These are phyloP conservation scores for Charanyca ferruginea DNA, from an alignment of 2,888 invertebrate species.

Conservation along the genomic window DNA sequence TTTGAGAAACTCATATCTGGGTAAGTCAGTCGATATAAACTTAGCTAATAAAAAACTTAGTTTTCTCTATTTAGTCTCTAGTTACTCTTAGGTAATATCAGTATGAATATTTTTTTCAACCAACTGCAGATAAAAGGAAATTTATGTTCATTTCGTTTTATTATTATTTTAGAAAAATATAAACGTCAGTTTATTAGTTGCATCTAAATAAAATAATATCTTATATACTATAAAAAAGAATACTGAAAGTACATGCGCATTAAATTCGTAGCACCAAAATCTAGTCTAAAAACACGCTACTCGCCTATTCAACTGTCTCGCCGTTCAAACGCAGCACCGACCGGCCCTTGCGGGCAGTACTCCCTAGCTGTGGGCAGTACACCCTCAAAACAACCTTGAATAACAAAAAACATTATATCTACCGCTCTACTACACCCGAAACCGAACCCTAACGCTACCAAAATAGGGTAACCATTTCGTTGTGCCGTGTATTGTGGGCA, in stretches of 20 bases:
- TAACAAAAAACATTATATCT: conserved; percentile 84
- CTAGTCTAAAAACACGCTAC: conserved; percentile 15
- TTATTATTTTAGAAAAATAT: no score
- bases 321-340: conserved; percentile 80
- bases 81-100: no score
- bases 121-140: no score
- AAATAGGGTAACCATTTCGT: conserved; percentile 55
- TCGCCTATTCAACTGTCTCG: conserved; percentile 27
- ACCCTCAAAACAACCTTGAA: conserved; percentile 83
- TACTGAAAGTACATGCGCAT: no score
- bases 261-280: neutral
- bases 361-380: conserved; percentile 89
- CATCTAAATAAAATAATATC: no score
- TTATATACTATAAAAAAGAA: no score
- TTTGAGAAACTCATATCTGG: neutral
- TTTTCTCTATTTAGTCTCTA: no score
- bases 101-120: no score
- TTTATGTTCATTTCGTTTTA: no score
- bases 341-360: conserved; percentile 89
- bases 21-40: neutral
- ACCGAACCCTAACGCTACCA: conserved; percentile 60
- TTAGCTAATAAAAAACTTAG: no score
- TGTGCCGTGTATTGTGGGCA: conserved; percentile 77
- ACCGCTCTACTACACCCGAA: conserved; percentile 61
- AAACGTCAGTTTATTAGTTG: no score